Percentiles rank a stretch among this genome's conserved stretches.
Evolutionary conservation across 2,888 invertebrate genomes (phyloP).

Genomic region (Pammene aurita): DNA sequence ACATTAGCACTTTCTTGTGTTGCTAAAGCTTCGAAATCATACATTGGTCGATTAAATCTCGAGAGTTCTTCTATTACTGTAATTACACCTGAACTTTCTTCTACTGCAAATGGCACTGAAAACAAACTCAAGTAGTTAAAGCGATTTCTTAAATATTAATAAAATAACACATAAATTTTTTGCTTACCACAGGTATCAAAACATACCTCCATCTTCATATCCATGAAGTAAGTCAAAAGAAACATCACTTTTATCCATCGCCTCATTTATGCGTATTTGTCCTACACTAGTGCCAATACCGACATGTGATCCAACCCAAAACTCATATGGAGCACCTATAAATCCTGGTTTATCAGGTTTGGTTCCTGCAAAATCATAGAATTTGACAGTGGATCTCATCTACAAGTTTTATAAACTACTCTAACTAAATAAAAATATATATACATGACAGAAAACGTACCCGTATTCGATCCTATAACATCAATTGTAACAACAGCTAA

Average conservation of each 20-base stretch:
- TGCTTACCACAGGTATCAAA: not conserved
- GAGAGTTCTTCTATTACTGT: slow-evolving; percentile 90
- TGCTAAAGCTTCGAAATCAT: slow-evolving; percentile 93
- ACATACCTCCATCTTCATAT: slow-evolving; percentile 90
- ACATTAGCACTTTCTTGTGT: slow-evolving; percentile 84
- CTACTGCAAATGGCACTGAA: slow-evolving; percentile 95
- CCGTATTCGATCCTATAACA: slow-evolving; percentile 83
- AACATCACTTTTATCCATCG: slow-evolving; percentile 85
- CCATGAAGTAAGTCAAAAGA: slow-evolving; percentile 92
- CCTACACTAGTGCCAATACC: slow-evolving; percentile 93
- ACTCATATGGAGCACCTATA: slow-evolving; percentile 93
- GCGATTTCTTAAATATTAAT: too few relatives aligned
- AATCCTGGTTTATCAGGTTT: slow-evolving; percentile 87
- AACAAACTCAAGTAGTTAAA: slow-evolving; percentile 45
- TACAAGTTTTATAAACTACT: too few relatives aligned
- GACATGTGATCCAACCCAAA: slow-evolving; percentile 95
- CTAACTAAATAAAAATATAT: too few relatives aligned
- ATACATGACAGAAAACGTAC: slow-evolving; percentile 53
- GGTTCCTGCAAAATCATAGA: slow-evolving; percentile 64
- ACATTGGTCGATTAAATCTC: slow-evolving; percentile 86
- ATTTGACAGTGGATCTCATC: not conserved
- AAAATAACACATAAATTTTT: too few relatives aligned
- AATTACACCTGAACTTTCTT: slow-evolving; percentile 93
- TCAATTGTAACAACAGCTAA: slow-evolving; percentile 93
- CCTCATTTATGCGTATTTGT: slow-evolving; percentile 90